These are phyloP conservation scores for Scytalopus superciliaris DNA, from an alignment of 2,113 vertebrate species.

Conservation along the genomic window DNA sequence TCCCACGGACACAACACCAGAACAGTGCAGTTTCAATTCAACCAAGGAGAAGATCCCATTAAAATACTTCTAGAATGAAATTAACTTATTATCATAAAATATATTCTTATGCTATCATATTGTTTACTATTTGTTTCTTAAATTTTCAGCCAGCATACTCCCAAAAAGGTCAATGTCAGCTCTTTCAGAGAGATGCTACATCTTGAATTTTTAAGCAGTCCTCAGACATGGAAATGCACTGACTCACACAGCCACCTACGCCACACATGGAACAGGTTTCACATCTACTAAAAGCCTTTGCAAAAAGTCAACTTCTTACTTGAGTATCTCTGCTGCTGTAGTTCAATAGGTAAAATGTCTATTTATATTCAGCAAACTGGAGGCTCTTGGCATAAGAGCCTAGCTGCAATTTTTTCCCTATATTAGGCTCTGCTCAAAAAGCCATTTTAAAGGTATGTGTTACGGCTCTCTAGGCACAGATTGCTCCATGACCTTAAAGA, in stretches of 20 bases:
- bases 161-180: background rate
- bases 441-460: background rate
- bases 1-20: background rate
- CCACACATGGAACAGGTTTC: background rate
- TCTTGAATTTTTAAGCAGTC: background rate
- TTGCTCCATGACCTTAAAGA: background rate
- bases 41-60: background rate
- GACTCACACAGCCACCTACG: background rate
- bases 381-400: background rate
- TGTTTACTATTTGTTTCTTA: background rate
- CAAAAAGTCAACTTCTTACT: background rate
- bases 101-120: background rate
- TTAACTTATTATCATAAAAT: background rate
- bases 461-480: constrained; percentile 10
- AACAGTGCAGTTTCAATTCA: background rate
- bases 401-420: background rate
- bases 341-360: background rate
- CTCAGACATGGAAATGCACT: background rate
- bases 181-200: background rate
- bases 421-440: constrained; percentile 28
- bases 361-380: constrained; percentile 1
- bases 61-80: background rate
- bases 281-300: background rate
- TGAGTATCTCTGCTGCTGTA: background rate
- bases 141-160: background rate